These are phyloP conservation scores for Anhinga rufa DNA, from an alignment of 2,113 vertebrate species.

Conservation along the genomic window DNA sequence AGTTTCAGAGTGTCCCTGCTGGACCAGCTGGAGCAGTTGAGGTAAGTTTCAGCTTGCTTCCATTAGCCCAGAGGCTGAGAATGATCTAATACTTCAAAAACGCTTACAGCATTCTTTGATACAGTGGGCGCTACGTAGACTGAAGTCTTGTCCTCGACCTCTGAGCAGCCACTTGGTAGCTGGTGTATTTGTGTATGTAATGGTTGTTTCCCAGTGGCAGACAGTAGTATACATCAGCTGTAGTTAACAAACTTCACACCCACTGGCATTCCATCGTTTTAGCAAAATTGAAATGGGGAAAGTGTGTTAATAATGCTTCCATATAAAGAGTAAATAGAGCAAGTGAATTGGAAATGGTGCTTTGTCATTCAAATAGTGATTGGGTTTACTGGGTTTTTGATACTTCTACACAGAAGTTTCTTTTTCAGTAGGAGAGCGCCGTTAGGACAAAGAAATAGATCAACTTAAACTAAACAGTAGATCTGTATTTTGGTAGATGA, in stretches of 20 bases:
- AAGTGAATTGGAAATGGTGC: neutral
- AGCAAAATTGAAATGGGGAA: neutral
- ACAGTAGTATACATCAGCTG: neutral
- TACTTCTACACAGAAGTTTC: neutral
- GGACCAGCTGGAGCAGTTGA: constrained; percentile 92
- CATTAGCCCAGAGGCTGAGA: neutral
- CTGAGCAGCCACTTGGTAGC: neutral
- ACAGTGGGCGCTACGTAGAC: neutral
- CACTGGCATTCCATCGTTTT: neutral
- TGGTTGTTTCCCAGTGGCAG: neutral
- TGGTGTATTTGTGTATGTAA: neutral
- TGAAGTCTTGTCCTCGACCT: neutral
- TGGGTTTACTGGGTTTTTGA: neutral
- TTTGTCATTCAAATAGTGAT: neutral
- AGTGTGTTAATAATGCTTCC: neutral
- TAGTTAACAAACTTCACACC: neutral
- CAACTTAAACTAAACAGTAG: neutral
- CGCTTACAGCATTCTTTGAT: neutral
- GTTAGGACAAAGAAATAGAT: neutral
- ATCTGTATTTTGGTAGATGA: neutral
- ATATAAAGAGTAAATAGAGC: neutral
- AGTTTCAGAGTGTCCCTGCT: constrained; percentile 91
- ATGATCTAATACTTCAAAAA: neutral
- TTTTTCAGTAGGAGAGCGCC: neutral
- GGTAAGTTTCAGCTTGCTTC: constrained; percentile 60